Base-by-base conservation (phyloP, 2,113 vertebrate species). In the Festucalex cinctus region DNA sequence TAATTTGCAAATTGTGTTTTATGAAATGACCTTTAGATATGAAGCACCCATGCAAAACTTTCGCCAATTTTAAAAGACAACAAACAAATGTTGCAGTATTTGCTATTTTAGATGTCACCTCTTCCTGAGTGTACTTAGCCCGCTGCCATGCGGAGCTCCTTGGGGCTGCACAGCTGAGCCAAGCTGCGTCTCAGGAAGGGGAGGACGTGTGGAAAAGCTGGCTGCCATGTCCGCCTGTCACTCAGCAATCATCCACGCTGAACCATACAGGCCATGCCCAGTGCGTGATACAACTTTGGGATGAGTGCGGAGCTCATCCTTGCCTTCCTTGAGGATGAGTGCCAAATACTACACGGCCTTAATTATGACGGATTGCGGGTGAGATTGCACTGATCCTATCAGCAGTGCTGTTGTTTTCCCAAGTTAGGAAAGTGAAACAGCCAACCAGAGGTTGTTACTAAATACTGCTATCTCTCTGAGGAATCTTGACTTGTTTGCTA, bases 91-190 rank as follows among this genome's bases (percentile, higher is more conserved):
- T 63, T 58, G 48, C 74, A 62, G 77, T 74, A 66, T 84, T 81
- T 87, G 83, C 82, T 85, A 74, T 82, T 84, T 83, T 77, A 86
- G 84, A 85, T 85, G 84, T 85, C 82, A 81, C 79, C 80, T 83
- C 82, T 83, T 83, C 77, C 76, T 82, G 75, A 79, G 76, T 85
- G 84, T 79, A 72, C 76, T 81, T 78, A 80, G 79, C 79, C 79
- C 73, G 74, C 66, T 76, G 79, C 83, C 85, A 85, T 81, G 79
- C 65, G 79, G 71, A 73, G 82, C 73, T 80, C 69, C 82, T n/a
- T 24, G 68, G 73, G 73, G 76, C 66, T 61, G 71, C 70, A 26
- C 60, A 62, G 37, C 58, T 61, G 58, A 39, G 75, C 69, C 69
- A 82, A 80, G 81, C 84, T 49, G 77, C 70, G 73, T 77, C 73